Conservation (phyloP, 2,888 invertebrate genomes). For the Elaeidobius kamerunicus region DNA sequence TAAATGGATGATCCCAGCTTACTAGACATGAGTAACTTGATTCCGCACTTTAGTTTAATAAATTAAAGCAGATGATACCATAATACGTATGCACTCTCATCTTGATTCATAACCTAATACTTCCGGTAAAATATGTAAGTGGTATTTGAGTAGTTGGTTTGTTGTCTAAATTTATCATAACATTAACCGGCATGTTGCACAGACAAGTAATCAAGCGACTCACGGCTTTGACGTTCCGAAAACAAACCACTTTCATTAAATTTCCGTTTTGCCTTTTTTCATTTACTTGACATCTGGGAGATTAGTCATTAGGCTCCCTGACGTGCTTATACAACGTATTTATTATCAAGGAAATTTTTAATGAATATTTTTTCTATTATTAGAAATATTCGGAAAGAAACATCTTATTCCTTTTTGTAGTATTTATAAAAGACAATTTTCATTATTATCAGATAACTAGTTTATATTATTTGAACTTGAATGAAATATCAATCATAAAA, state of each 20-base stretch:
- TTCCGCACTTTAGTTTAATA: constrained; percentile 3
- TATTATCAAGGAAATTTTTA: too few relatives aligned
- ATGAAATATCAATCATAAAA: too few relatives aligned
- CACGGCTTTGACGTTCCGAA: constrained; percentile 13
- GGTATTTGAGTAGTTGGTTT: constrained; percentile 12
- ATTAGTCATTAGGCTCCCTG: too few relatives aligned
- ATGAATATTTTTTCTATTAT: too few relatives aligned
- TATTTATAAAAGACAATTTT: too few relatives aligned
- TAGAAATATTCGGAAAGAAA: too few relatives aligned
- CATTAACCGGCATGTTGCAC: constrained; percentile 19
- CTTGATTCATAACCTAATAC: constrained; percentile 11
- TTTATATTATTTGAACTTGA: too few relatives aligned
- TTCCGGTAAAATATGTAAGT: constrained; percentile 15
- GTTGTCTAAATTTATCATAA: constrained; percentile 24
- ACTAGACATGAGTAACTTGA: constrained; percentile 1
- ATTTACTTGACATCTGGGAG: constrained; percentile 9
- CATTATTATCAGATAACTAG: too few relatives aligned
- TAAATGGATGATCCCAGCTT: background rate
- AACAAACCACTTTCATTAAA: constrained; percentile 20
- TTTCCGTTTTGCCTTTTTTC: constrained; percentile 19
- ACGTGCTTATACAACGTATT: too few relatives aligned
- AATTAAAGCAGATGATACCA: constrained; percentile 11
- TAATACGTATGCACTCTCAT: background rate
- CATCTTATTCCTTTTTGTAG: too few relatives aligned
- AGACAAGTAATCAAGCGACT: constrained; percentile 16